phyloP scores from a whole-genome alignment of 2,888 invertebrate genomes.

The Eulithis prunata region DNA sequence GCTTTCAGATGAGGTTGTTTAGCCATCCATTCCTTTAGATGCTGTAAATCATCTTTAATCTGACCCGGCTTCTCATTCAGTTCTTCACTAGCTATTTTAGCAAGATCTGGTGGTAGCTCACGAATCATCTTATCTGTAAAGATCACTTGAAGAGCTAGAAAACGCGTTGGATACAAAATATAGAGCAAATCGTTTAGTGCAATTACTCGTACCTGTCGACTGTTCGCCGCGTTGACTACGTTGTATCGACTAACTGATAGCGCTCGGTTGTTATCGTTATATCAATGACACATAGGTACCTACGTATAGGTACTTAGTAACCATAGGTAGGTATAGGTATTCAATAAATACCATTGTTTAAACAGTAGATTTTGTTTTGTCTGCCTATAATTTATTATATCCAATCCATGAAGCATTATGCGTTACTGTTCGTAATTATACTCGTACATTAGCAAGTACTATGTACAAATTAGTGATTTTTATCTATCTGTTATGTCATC shows the following conservation, averaged over 20 bases:
- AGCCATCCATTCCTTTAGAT: slow-evolving; percentile 80
- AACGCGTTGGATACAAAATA: slow-evolving; percentile 4
- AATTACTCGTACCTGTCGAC: slow-evolving; percentile 44
- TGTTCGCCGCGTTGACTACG: slow-evolving; percentile 34
- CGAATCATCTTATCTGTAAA: slow-evolving; percentile 56
- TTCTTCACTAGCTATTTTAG: slow-evolving; percentile 73
- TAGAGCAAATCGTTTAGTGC: slow-evolving; percentile 12
- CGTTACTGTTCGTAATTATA: too few relatives aligned
- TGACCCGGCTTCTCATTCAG: slow-evolving; percentile 78
- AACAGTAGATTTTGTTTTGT: not conserved
- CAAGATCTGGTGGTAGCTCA: slow-evolving; percentile 72
- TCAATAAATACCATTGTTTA: slow-evolving; percentile 31
- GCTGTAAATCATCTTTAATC: slow-evolving; percentile 66
- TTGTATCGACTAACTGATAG: slow-evolving; percentile 59
- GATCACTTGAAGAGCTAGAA: not conserved
- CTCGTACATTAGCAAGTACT: too few relatives aligned
- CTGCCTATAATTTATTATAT: too few relatives aligned
- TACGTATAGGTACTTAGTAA: slow-evolving; percentile 12
- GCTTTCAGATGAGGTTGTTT: slow-evolving; percentile 82
- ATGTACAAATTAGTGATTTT: too few relatives aligned
- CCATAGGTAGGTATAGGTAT: slow-evolving; percentile 3
- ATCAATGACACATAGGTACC: slow-evolving; percentile 30
- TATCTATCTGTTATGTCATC: too few relatives aligned
- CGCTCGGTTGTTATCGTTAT: slow-evolving; percentile 47
- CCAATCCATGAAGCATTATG: too few relatives aligned